Evolutionary conservation across 2,113 vertebrate genomes (phyloP), one percentile per base, ranked within the genome.

Genomic region (Agelaius tricolor): DNA sequence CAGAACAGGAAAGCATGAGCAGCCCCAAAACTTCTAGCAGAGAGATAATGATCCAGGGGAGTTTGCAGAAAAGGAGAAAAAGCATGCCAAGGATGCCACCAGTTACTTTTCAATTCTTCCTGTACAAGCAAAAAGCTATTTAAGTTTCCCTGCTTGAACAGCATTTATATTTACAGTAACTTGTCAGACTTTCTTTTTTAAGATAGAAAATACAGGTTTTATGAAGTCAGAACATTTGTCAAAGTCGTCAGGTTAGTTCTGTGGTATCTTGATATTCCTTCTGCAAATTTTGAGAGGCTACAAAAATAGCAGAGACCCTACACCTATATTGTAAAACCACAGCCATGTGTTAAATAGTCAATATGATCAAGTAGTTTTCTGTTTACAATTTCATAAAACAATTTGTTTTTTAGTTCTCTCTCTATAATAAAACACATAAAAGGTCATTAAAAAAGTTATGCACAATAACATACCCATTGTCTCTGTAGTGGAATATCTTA

Each of bases 401-500:
- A 28, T 65, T 82, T 65, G 33, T 9, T 52, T 87, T 83, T 69
- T 63, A 39, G 43, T 57, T 91, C 37, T 75, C 30, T 35, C 57
- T 91, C 69, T 47, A 47, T 47, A 92, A 86, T 28, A 94, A 13
- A 97, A 90, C 74, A 88, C 61, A 43, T 71, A 84, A 91, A 95
- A 95, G 63, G 17, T 52, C 15, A 78, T 81, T 43, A 13, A 47
- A 81, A 96, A 96, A 93, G 5, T 31, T 31, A 80, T 83, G 43
- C 63, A 97, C 95, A 97, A 95, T 88, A 96, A 85, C 74, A 93
- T 49, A 95, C 13, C 83, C n/a, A 69, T 84, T 88, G 51, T 88
- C 66, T 93, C 51, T 85, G 76, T 82, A 95, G 86, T 58, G 93
- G 77, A 91, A 19, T 67, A 39, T 37, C 44, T 83, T 66, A 94